These are phyloP conservation scores for Fulmarus glacialis DNA, from an alignment of 2,113 vertebrate species.

Conservation along the genomic window DNA sequence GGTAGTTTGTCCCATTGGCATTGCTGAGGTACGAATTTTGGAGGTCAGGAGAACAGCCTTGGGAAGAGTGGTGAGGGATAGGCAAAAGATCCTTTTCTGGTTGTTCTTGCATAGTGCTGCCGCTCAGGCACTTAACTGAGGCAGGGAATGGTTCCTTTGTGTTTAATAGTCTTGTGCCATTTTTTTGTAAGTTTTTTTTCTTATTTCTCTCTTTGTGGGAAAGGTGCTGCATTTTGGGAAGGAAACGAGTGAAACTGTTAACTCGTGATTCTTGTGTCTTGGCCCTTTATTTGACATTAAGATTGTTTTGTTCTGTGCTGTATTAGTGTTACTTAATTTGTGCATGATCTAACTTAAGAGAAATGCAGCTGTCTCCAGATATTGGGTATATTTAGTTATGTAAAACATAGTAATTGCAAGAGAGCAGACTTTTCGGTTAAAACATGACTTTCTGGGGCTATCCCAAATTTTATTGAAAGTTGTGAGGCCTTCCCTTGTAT, in stretches of 20 bases:
- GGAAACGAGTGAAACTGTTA: background rate
- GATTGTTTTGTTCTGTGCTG: background rate
- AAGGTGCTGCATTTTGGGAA: background rate
- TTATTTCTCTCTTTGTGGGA: background rate
- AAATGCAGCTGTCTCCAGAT: background rate
- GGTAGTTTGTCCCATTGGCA: background rate
- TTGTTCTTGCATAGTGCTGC: background rate
- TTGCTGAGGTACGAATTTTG: background rate
- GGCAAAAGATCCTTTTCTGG: background rate
- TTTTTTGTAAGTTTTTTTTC: background rate
- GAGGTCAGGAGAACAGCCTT: background rate
- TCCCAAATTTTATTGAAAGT: background rate
- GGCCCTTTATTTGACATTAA: background rate
- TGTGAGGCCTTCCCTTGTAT: background rate
- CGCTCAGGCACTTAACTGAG: background rate
- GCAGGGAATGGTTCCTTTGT: background rate
- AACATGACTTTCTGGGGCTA: background rate
- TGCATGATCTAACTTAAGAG: background rate
- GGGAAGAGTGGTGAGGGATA: background rate
- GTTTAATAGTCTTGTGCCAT: background rate
- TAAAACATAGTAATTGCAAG: background rate
- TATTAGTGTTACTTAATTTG: background rate
- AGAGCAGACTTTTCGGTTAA: background rate
- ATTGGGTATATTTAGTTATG: background rate
- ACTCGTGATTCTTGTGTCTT: accelerated